Conservation (phyloP, 2,113 vertebrate genomes). For the Acanthochromis polyacanthus region DNA sequence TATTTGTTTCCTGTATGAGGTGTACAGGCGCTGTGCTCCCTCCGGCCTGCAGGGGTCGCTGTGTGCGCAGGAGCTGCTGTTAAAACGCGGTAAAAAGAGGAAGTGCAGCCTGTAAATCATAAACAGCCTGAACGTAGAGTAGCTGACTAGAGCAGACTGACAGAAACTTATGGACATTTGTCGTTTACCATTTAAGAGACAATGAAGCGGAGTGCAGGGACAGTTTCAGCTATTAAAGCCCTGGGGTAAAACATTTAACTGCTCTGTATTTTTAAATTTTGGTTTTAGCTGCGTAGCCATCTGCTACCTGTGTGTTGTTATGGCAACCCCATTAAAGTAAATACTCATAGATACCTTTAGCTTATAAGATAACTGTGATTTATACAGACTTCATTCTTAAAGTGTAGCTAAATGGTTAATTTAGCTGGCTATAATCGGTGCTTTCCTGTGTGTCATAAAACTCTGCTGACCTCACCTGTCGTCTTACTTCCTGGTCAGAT, state of each 20-base stretch:
- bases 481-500: slow-evolving; percentile 63
- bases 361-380: background rate
- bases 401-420: background rate
- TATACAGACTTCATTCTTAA: fast-evolving
- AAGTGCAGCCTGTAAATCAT: background rate
- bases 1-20: too few species aligned
- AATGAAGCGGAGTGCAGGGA: slow-evolving; percentile 73
- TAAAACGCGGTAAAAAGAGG: background rate
- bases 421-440: background rate
- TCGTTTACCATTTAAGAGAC: background rate
- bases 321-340: background rate
- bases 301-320: background rate
- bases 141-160: too few species aligned
- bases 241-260: slow-evolving; percentile 69
- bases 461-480: background rate
- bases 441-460: background rate
- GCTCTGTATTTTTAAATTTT: too few species aligned
- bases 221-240: slow-evolving; percentile 66
- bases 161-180: too few species aligned
- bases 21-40: background rate
- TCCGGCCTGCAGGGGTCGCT: slow-evolving; percentile 56
- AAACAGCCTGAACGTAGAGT: slow-evolving; percentile 1
- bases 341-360: background rate
- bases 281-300: background rate
- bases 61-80: background rate